phyloP scores from a whole-genome alignment of 2,797 vertebrate species.

The Cuniculus paca region DNA sequence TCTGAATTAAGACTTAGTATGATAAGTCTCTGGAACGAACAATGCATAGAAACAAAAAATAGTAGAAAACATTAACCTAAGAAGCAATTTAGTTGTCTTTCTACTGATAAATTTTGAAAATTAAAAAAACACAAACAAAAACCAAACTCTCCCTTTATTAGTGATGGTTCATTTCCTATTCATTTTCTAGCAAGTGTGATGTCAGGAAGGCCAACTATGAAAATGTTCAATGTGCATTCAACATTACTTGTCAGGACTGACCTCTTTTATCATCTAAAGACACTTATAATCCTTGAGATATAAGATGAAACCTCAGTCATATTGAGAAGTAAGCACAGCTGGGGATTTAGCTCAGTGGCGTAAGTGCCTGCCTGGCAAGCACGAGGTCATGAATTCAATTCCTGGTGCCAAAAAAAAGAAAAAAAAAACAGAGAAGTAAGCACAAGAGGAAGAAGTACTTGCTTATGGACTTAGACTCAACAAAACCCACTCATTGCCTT shows the following conservation, averaged over 20 bases:
- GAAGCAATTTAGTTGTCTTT: neutral
- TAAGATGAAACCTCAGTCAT: neutral
- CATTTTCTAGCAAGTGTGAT: neutral
- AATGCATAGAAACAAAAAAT: neutral
- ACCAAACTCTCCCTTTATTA: neutral
- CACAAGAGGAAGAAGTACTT: neutral
- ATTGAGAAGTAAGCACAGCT: neutral
- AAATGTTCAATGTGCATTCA: neutral
- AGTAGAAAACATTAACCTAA: neutral
- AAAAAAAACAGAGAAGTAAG: too few species aligned
- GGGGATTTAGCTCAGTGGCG: too few species aligned
- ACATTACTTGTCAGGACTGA: neutral
- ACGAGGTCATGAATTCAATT: too few species aligned
- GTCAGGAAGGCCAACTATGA: neutral
- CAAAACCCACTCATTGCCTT: neutral
- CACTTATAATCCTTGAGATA: neutral
- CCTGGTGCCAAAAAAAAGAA: too few species aligned
- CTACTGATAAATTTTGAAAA: neutral
- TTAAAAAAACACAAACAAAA: neutral
- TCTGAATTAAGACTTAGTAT: neutral
- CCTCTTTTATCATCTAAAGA: neutral
- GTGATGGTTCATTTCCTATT: neutral
- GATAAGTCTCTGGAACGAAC: neutral
- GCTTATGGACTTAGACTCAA: neutral
- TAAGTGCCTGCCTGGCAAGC: too few species aligned